These are phyloP conservation scores for Coecobrya sp. DNA, from an alignment of 2,888 invertebrate genomes.

Conservation along the genomic window DNA sequence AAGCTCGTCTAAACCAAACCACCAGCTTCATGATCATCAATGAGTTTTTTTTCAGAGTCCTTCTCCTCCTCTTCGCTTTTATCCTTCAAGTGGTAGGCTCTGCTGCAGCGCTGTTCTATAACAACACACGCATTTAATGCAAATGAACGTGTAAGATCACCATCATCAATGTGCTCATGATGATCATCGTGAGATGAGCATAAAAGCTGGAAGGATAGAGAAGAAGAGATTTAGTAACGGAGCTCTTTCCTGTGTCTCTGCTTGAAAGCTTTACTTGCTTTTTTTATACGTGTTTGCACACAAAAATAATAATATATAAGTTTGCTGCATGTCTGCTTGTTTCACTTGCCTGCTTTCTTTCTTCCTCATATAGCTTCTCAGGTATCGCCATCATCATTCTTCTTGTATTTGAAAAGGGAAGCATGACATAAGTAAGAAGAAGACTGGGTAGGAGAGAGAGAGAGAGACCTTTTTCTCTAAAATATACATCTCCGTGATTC, in stretches of 20 bases:
- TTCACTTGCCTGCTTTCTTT: conserved; percentile 41
- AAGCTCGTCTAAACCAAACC: background rate
- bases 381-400: conserved; percentile 32
- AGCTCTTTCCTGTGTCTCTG: conserved; percentile 65
- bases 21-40: background rate
- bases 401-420: background rate
- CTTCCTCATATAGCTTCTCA: conserved; percentile 35
- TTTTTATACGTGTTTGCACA: conserved; percentile 9
- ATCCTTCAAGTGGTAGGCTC: conserved; percentile 51
- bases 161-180: background rate
- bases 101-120: no score
- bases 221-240: conserved; percentile 52
- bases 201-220: conserved; percentile 30
- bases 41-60: conserved; percentile 28
- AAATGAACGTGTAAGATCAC: conserved; percentile 62
- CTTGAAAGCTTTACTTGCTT: background rate
- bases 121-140: conserved; percentile 73
- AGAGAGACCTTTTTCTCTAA: conserved; percentile 60
- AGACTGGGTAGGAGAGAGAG: no score
- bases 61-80: background rate
- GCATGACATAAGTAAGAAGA: conserved; percentile 26
- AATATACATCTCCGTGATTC: conserved; percentile 42
- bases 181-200: background rate
- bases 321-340: no score
- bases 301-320: background rate